These are phyloP conservation scores for Epinephelus lanceolatus DNA, from an alignment of 2,113 vertebrate genomes.

Conservation along the genomic window DNA sequence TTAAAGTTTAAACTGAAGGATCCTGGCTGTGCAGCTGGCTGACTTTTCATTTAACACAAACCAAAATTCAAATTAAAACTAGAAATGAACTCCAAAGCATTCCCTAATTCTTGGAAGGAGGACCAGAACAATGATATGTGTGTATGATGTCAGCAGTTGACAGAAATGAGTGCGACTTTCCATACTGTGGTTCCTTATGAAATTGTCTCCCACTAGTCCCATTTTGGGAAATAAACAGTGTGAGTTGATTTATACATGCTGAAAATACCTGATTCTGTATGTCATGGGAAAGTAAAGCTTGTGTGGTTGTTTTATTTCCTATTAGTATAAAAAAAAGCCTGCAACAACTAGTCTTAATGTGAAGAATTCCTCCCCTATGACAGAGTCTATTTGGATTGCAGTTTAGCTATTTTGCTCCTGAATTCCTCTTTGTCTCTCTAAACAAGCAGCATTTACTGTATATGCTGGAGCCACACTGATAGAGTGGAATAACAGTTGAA, in stretches of 20 bases:
- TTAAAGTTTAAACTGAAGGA: conserved; percentile 60
- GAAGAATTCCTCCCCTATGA: conserved; percentile 48
- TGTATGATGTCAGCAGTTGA: background rate
- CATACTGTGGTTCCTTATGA: background rate
- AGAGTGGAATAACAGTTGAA: conserved; percentile 20
- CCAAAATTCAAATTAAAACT: conserved; percentile 7
- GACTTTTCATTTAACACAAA: conserved; percentile 36
- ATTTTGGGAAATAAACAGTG: conserved; percentile 25
- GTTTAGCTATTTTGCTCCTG: conserved; percentile 7
- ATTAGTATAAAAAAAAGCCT: conserved; percentile 28
- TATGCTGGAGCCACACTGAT: background rate
- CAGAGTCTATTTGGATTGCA: conserved; percentile 47
- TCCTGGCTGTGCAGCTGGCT: conserved; percentile 9
- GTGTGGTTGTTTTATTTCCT: conserved; percentile 52
- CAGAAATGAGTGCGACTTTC: background rate
- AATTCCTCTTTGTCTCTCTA: conserved; percentile 26
- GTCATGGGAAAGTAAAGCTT: conserved; percentile 62
- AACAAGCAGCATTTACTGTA: conserved; percentile 23
- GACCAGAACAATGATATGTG: background rate
- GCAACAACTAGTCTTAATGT: conserved; percentile 18
- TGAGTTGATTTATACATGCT: conserved; percentile 36
- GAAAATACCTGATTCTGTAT: conserved; percentile 51
- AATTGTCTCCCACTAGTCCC: background rate
- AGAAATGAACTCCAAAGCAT: background rate
- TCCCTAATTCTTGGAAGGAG: background rate